A percentile compares a stretch with the other conserved stretches of the same genome.
Evolutionary conservation across 2,113 vertebrate genomes (phyloP).

Genomic region (Pogona vitticeps): DNA sequence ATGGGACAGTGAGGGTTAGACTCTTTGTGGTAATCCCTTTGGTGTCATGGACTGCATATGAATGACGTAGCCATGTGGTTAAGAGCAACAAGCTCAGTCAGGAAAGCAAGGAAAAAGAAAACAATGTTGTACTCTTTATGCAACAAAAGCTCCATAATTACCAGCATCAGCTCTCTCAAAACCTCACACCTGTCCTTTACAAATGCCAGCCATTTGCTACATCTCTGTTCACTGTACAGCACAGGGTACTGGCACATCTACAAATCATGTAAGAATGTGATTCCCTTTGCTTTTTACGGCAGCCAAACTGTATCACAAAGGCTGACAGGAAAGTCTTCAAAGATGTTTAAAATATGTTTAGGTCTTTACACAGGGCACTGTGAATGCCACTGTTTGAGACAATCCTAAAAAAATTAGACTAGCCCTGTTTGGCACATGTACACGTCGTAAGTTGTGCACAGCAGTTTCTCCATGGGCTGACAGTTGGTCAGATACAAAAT

Average conservation of each 20-base stretch:
- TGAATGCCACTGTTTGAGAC: background rate
- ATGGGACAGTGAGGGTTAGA: no score
- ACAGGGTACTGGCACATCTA: background rate
- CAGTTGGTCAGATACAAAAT: conserved; percentile 13
- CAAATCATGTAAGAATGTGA: background rate
- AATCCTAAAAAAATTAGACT: background rate
- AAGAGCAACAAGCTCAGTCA: background rate
- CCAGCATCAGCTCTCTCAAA: background rate
- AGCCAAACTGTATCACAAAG: background rate
- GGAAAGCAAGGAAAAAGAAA: background rate
- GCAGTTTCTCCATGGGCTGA: background rate
- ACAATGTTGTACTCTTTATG: background rate
- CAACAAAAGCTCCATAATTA: background rate
- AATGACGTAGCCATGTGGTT: background rate
- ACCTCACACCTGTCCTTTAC: background rate
- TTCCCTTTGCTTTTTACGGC: background rate
- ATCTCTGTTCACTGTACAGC: background rate
- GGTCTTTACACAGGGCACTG: background rate
- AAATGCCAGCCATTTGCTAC: background rate
- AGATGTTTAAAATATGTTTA: background rate
- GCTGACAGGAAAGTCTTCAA: background rate
- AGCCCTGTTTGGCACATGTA: background rate
- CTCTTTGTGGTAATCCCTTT: no score
- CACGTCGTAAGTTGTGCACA: background rate
- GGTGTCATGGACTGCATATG: background rate